Percentiles rank a stretch among this genome's conserved stretches.
Evolutionary conservation across 2,797 vertebrate species (phyloP).

Genomic region (Phaenicophaeus curvirostris): DNA sequence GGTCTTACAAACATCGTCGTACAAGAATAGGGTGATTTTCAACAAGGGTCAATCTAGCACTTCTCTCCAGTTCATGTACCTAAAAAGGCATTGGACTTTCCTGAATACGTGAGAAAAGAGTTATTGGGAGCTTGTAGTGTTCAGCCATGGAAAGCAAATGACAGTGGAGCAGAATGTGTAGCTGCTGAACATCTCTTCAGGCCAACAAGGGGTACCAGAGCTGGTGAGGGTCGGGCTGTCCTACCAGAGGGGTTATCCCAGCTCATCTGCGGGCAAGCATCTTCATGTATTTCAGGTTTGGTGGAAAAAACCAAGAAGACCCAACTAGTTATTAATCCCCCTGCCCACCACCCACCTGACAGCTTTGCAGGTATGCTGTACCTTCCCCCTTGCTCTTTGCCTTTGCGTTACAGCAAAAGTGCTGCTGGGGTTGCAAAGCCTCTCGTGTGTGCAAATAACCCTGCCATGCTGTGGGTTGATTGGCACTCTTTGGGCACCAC

Average conservation of each 20-base stretch:
- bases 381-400: neutral
- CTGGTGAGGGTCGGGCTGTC: neutral
- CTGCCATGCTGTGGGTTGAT: neutral
- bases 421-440: rapidly evolving
- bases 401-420: neutral
- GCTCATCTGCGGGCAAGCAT: neutral
- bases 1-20: neutral
- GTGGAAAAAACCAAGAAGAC: rapidly evolving
- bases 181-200: neutral
- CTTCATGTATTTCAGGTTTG: neutral
- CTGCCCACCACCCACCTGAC: neutral
- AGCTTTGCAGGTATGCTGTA: neutral
- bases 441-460: neutral
- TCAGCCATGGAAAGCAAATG: neutral
- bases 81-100: neutral
- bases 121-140: neutral
- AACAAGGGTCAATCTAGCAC: neutral
- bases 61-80: neutral
- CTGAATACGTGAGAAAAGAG: neutral
- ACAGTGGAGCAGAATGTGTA: neutral
- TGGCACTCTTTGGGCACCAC: constrained; percentile 7
- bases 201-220: neutral
- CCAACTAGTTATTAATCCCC: neutral
- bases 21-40: neutral
- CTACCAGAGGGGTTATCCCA: neutral